Conservation (phyloP, 2,113 vertebrate species). For the Phrynosoma blainvillii region DNA sequence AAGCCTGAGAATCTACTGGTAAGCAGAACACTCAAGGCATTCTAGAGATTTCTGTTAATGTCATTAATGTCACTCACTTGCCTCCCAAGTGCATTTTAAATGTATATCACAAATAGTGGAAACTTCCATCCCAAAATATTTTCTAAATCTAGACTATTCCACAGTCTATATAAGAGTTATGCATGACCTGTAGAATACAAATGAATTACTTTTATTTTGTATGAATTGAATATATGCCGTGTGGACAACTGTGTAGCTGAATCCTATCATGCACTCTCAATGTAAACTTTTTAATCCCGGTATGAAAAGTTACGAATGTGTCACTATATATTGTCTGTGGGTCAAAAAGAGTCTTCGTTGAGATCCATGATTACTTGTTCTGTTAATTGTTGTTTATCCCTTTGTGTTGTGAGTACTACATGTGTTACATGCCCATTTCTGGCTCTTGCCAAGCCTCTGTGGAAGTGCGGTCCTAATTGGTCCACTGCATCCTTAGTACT, state of each 20-base stretch:
- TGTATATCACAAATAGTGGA: not conserved
- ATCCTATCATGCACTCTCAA: not conserved
- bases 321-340: not conserved
- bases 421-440: not conserved
- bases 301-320: not conserved
- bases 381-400: not conserved
- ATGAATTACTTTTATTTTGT: not conserved
- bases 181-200: not conserved
- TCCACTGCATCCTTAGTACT: not conserved
- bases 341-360: not conserved
- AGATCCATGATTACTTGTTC: not conserved
- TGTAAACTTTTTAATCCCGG: no score
- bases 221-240: not conserved
- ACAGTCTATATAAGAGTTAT: not conserved
- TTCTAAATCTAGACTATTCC: not conserved
- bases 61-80: not conserved
- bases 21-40: slow-evolving; percentile 58
- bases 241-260: not conserved
- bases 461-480: not conserved
- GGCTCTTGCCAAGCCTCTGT: not conserved
- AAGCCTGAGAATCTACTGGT: slow-evolving; percentile 98
- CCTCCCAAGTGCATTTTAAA: not conserved
- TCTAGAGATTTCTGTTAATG: slow-evolving; percentile 9
- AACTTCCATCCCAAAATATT: slow-evolving; percentile 15
- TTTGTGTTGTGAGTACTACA: not conserved